Evolutionary conservation across 1,140 invertebrate genomes (phyloP).

Genomic region (Drosophila pseudoananassae): DNA sequence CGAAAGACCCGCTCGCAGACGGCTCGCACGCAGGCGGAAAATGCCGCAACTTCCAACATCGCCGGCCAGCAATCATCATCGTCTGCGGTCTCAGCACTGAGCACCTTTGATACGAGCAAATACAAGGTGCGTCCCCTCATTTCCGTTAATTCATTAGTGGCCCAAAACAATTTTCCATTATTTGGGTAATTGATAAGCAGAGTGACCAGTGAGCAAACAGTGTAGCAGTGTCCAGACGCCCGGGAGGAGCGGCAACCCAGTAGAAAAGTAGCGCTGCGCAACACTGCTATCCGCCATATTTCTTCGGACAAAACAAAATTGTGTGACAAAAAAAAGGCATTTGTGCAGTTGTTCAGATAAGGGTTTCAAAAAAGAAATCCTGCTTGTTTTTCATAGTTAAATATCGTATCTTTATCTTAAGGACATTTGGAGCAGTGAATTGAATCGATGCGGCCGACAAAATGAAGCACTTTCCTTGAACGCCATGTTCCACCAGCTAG

Average conservation of each 20-base stretch:
- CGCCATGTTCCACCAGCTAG: slow-evolving; percentile 57
- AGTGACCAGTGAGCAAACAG: slow-evolving; percentile 51
- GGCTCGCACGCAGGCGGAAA: slow-evolving; percentile 80
- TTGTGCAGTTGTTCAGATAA: slow-evolving; percentile 33
- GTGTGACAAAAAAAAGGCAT: slow-evolving; percentile 57
- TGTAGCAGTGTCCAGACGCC: slow-evolving; percentile 11
- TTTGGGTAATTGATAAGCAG: slow-evolving; percentile 54
- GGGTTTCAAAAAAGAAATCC: background rate
- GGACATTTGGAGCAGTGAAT: background rate
- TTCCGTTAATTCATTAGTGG: slow-evolving; percentile 39
- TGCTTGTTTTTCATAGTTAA: slow-evolving; percentile 6
- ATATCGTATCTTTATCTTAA: background rate
- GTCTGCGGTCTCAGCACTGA: slow-evolving; percentile 48
- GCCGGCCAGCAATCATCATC: slow-evolving; percentile 49
- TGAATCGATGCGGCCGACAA: slow-evolving; percentile 1
- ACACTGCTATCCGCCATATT: slow-evolving; percentile 77
- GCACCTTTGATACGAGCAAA: slow-evolving; percentile 62
- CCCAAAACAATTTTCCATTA: slow-evolving; percentile 25
- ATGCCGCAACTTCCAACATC: slow-evolving; percentile 67
- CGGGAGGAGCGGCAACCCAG: background rate
- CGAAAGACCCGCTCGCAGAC: slow-evolving; percentile 82
- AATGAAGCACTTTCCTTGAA: slow-evolving; percentile 41
- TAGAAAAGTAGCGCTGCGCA: slow-evolving; percentile 15
- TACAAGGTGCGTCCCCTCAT: slow-evolving; percentile 50
- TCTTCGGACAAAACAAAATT: slow-evolving; percentile 75